These are phyloP conservation scores for Heliconius hewitsoni DNA, from an alignment of 1,140 invertebrate species.

Conservation along the genomic window DNA sequence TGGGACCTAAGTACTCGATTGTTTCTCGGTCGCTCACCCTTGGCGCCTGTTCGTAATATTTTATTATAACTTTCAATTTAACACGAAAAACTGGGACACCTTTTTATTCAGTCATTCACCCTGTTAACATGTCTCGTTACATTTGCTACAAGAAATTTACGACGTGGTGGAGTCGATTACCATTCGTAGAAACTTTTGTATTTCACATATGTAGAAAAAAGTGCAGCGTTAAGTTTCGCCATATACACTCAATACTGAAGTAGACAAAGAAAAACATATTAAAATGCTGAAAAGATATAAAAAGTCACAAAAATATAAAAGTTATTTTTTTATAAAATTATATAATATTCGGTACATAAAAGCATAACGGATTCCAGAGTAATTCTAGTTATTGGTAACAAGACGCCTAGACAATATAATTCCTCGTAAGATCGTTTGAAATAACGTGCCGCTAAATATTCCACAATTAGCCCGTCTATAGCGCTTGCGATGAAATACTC, in stretches of 20 bases:
- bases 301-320: neutral
- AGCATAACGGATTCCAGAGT: neutral
- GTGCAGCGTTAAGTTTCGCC: too few relatives aligned
- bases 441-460: slow-evolving; percentile 49
- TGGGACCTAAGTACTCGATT: slow-evolving; percentile 75
- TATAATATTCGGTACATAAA: neutral
- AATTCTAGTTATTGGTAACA: slow-evolving; percentile 18
- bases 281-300: neutral
- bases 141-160: neutral
- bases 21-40: slow-evolving; percentile 75
- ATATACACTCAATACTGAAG: too few relatives aligned
- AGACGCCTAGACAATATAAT: slow-evolving; percentile 28
- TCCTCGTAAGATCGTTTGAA: slow-evolving; percentile 47
- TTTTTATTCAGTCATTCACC: slow-evolving; percentile 36
- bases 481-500: slow-evolving; percentile 55
- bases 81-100: slow-evolving; percentile 56
- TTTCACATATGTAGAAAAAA: too few relatives aligned
- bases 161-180: neutral
- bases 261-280: neutral
- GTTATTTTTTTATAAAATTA: neutral
- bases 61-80: slow-evolving; percentile 60
- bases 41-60: slow-evolving; percentile 56
- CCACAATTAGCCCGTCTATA: slow-evolving; percentile 57
- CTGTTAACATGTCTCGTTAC: slow-evolving; percentile 5
- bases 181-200: too few relatives aligned